Evolutionary conservation across 2,888 invertebrate genomes (phyloP).

Genomic region (Trissolcus brochymenae): DNA sequence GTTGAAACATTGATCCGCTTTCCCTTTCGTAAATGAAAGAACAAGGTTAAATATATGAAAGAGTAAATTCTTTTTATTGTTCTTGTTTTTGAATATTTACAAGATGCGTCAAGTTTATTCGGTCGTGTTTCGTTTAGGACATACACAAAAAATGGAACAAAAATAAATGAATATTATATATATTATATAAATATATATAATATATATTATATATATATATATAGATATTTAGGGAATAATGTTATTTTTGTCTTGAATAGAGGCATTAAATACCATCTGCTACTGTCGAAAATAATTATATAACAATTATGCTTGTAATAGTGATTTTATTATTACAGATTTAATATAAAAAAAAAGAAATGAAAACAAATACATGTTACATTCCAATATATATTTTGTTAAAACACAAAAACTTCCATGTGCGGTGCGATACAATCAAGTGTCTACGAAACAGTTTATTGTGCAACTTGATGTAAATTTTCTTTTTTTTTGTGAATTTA

Average conservation of each 20-base stretch:
- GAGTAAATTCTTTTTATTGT: too few species aligned
- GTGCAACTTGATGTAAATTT: too few species aligned
- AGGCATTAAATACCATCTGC: conserved; percentile 37
- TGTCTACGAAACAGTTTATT: too few species aligned
- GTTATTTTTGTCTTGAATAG: conserved; percentile 46
- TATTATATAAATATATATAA: conserved; percentile 7
- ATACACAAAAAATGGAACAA: background rate
- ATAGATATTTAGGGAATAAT: conserved; percentile 24
- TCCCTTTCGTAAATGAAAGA: background rate
- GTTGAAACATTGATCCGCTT: too few species aligned
- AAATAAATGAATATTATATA: background rate
- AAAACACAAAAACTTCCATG: conserved; percentile 10
- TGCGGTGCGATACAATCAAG: too few species aligned
- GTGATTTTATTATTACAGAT: conserved; percentile 64
- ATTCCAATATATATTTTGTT: conserved; percentile 66
- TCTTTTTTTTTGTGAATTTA: too few species aligned
- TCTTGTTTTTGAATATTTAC: conserved; percentile 5
- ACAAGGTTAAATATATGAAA: conserved; percentile 5
- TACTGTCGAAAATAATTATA: conserved; percentile 40
- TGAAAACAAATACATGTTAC: conserved; percentile 66
- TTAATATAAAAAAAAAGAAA: conserved; percentile 60
- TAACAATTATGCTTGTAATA: conserved; percentile 54
- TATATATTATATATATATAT: conserved; percentile 11
- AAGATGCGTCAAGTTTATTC: conserved; percentile 5
- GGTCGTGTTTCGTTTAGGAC: too few species aligned